Conservation (phyloP, 2,797 vertebrate genomes). For the Sylvia borin region DNA sequence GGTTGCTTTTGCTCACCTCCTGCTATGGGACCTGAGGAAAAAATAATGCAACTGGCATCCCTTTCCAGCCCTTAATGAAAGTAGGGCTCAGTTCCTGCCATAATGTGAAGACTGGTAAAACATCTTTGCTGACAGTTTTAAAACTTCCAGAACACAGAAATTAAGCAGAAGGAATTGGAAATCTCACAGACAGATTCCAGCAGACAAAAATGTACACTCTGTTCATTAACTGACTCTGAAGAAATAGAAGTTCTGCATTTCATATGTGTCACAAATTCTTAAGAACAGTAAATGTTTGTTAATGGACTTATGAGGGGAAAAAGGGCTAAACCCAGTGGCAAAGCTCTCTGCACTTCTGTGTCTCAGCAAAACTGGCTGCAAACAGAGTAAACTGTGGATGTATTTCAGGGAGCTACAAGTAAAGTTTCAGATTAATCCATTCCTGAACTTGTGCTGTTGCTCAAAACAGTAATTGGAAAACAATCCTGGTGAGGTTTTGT, state of each 20-base stretch:
- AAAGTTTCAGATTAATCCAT: neutral
- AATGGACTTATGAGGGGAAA: neutral
- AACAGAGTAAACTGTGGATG: neutral
- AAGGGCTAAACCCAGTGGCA: neutral
- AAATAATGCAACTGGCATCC: neutral
- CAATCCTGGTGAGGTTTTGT: neutral
- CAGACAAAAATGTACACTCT: neutral
- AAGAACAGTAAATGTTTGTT: neutral
- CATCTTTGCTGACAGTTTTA: neutral
- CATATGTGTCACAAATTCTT: neutral
- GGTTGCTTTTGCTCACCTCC: neutral
- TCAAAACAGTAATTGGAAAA: neutral
- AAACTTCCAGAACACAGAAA: slow-evolving; percentile 7
- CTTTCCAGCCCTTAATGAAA: neutral
- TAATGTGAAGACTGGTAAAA: neutral
- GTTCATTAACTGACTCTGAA: neutral
- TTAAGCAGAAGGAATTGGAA: slow-evolving; percentile 13
- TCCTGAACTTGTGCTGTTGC: neutral
- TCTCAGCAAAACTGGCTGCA: neutral
- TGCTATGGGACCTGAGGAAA: neutral
- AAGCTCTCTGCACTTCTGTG: neutral
- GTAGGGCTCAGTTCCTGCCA: neutral
- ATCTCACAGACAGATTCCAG: neutral
- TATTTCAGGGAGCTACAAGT: neutral
- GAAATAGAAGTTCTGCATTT: neutral